Evolutionary conservation across 1,140 invertebrate genomes (phyloP).

Genomic region (Adoxophyes honmai): DNA sequence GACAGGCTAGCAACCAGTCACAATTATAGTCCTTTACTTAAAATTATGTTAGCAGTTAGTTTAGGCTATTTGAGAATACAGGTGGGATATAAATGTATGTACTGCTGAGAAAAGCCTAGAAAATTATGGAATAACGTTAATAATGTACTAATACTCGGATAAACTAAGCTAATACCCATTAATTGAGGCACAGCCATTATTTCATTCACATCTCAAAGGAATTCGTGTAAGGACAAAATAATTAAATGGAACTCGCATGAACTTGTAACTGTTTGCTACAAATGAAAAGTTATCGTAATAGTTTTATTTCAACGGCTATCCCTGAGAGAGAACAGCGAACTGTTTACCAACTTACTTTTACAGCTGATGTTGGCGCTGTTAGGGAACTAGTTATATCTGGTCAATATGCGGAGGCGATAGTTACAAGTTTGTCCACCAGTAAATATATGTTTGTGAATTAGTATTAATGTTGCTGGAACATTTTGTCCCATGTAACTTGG

Average conservation of each 20-base stretch:
- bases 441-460: background rate
- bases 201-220: background rate
- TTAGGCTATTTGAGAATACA: no score
- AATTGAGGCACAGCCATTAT: no score
- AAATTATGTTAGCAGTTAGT: no score
- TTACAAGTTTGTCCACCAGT: background rate
- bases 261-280: slow-evolving; percentile 5
- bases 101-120: no score
- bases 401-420: background rate
- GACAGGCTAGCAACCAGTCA: no score
- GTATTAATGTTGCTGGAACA: no score
- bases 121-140: no score
- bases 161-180: no score
- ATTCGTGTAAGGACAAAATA: background rate
- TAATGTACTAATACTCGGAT: no score
- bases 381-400: background rate
- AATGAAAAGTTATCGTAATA: slow-evolving; percentile 14
- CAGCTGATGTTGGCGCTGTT: background rate
- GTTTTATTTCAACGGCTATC: slow-evolving; percentile 13
- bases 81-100: no score
- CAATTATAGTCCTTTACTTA: no score
- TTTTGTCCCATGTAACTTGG: no score
- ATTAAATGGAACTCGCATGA: slow-evolving; percentile 7
- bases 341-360: slow-evolving; percentile 7
- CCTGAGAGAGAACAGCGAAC: background rate